phyloP scores from a whole-genome alignment of 2,113 vertebrate genomes.

The Dasyprocta punctata region DNA sequence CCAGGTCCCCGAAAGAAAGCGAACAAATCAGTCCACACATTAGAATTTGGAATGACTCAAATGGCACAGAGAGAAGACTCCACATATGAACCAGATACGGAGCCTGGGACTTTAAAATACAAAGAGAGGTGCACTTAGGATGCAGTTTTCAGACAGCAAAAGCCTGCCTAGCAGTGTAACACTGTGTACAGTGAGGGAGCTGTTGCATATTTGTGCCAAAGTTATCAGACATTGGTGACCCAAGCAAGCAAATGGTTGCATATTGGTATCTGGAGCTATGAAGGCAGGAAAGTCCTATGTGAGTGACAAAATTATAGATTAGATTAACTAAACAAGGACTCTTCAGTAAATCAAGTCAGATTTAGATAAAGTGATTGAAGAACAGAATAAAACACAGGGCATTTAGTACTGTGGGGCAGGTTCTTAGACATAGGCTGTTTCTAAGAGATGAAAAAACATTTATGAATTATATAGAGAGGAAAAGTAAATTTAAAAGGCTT shows the following conservation, averaged over 20 bases:
- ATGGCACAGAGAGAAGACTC: background rate
- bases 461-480: no score
- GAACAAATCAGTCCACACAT: background rate
- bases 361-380: background rate
- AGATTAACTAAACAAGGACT: background rate
- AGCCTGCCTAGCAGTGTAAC: background rate
- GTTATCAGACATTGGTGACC: background rate
- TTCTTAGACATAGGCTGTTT: background rate
- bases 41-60: background rate
- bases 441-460: background rate
- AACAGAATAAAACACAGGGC: background rate
- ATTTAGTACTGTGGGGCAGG: background rate
- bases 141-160: background rate
- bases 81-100: no score
- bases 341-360: background rate
- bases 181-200: fast-evolving
- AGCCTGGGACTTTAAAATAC: background rate
- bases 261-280: background rate
- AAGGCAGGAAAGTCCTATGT: background rate
- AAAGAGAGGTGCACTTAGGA: background rate
- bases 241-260: background rate
- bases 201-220: background rate
- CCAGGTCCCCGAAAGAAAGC: background rate
- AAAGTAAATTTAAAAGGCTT: background rate
- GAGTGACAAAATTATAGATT: background rate